Percentiles rank a stretch among this genome's conserved stretches.
Conservation (phyloP, 2,888 invertebrate genomes). For the Ernsta delagoae region DNA sequence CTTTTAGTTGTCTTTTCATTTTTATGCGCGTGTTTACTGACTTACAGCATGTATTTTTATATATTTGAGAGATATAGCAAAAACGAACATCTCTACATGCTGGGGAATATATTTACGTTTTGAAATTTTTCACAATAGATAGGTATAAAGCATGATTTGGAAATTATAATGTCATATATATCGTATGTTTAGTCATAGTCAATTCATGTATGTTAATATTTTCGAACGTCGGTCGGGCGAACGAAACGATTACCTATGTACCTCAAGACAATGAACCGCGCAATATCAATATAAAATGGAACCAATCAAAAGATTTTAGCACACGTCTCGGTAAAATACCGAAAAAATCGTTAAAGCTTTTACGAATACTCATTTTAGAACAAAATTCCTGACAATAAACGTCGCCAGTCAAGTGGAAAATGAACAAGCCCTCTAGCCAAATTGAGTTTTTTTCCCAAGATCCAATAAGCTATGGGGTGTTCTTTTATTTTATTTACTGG, state of each 20-base stretch:
- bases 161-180: no score
- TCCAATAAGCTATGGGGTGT: conserved; percentile 30
- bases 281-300: not conserved
- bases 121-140: conserved; percentile 35
- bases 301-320: not conserved
- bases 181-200: no score
- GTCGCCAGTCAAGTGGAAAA: conserved; percentile 44
- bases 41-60: conserved; percentile 60
- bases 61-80: conserved; percentile 54
- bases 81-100: conserved; percentile 51
- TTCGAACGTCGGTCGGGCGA: not conserved
- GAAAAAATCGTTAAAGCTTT: conserved; percentile 16
- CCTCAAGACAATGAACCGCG: no score
- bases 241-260: not conserved
- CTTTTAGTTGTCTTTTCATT: conserved; percentile 48
- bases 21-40: conserved; percentile 51
- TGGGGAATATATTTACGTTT: conserved; percentile 58
- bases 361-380: conserved; percentile 24
- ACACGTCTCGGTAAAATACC: not conserved
- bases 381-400: conserved; percentile 38
- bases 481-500: conserved; percentile 30
- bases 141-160: no score
- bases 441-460: conserved; percentile 38
- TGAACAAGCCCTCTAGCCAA: conserved; percentile 40
- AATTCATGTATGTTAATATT: no score